Evolutionary conservation across 2,113 vertebrate species (phyloP).

Genomic region (Geothlypis trichas): DNA sequence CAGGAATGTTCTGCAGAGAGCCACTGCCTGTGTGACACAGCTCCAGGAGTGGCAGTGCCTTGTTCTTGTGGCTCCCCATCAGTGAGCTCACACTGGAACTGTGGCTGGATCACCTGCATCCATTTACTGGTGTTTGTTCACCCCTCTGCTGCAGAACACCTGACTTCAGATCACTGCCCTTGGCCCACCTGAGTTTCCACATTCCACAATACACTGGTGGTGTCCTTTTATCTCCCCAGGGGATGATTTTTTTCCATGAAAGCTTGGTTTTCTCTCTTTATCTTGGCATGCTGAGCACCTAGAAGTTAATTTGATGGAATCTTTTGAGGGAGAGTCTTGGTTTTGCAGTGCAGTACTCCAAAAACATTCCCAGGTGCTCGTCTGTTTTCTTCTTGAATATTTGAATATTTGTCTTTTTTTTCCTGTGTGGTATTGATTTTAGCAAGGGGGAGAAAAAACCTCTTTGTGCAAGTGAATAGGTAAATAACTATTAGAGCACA

Average conservation of each 20-base stretch:
- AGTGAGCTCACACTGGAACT: accelerated
- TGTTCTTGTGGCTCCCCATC: neutral
- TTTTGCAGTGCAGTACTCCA: neutral
- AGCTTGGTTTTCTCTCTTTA: neutral
- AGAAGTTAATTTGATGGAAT: neutral
- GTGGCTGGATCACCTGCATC: neutral
- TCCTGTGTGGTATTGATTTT: neutral
- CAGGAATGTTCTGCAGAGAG: neutral
- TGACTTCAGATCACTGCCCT: neutral
- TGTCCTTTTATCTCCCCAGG: neutral
- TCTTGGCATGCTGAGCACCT: neutral
- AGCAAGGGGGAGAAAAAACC: neutral
- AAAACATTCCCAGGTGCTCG: neutral
- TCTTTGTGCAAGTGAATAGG: neutral
- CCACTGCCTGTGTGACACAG: neutral
- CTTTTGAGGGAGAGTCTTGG: neutral
- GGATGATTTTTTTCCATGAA: neutral
- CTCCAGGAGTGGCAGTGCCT: neutral
- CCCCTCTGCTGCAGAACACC: neutral
- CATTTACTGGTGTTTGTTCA: neutral
- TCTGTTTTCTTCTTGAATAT: neutral
- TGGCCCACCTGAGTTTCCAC: neutral
- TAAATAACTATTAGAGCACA: neutral
- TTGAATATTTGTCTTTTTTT: neutral
- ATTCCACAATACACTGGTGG: neutral